phyloP scores from a whole-genome alignment of 2,797 vertebrate species.

The Oreonectes daqikongensis region DNA sequence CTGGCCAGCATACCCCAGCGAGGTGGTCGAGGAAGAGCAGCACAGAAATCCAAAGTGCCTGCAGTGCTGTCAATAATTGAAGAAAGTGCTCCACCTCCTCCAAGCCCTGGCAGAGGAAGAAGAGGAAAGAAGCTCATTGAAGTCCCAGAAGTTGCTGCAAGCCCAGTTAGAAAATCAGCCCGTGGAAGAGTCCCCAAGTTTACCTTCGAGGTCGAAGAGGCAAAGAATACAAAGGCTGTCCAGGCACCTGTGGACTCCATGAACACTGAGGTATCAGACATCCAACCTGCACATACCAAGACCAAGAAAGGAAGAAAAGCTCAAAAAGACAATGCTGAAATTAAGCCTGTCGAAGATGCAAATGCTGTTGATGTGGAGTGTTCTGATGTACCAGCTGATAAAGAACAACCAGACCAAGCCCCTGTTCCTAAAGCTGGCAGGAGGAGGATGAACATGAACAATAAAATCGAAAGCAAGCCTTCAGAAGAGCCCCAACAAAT shows the following conservation, averaged over 20 bases:
- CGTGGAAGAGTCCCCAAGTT: constrained; percentile 56
- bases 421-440: constrained; percentile 44
- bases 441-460: constrained; percentile 45
- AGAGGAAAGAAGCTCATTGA: constrained; percentile 58
- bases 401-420: constrained; percentile 32
- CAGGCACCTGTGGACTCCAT: not conserved
- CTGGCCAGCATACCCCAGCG: constrained; percentile 6
- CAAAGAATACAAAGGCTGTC: not conserved
- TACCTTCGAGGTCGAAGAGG: constrained; percentile 51
- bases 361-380: constrained; percentile 13
- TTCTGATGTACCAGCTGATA: not conserved
- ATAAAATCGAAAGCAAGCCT: constrained; percentile 14
- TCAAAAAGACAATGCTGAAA: constrained; percentile 45
- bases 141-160: constrained; percentile 40
- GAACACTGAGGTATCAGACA: not conserved
- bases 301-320: constrained; percentile 58
- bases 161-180: constrained; percentile 52
- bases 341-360: constrained; percentile 1
- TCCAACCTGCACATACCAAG: constrained; percentile 47
- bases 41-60: constrained; percentile 12
- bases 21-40: constrained; percentile 25
- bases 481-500: constrained; percentile 11
- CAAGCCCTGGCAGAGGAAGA: constrained; percentile 61
- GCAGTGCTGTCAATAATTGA: constrained; percentile 25
- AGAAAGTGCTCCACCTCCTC: not conserved